Evolutionary conservation across 2,113 vertebrate genomes (phyloP).

Genomic region (Crocuta crocuta): DNA sequence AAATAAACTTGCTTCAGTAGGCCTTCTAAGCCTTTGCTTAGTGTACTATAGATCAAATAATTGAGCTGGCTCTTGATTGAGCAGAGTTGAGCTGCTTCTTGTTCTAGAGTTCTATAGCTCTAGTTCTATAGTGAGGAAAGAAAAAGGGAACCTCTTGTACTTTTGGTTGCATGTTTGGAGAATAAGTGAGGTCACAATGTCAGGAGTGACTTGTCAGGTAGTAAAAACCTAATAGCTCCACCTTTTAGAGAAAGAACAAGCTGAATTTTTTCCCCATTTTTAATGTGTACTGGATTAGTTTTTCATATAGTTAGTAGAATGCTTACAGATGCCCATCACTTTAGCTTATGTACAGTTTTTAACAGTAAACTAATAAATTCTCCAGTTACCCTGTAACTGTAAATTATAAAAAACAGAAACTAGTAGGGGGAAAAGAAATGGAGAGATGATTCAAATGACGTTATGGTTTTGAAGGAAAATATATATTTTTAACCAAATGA

Average conservation of each 20-base stretch:
- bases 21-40: neutral
- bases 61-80: neutral
- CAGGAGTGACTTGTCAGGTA: neutral
- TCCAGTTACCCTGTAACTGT: constrained; percentile 25
- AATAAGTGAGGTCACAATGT: neutral
- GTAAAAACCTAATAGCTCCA: neutral
- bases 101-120: neutral
- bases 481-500: constrained; percentile 27
- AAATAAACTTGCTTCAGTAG: neutral
- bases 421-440: neutral
- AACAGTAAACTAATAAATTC: constrained; percentile 10
- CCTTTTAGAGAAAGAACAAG: constrained; percentile 27
- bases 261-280: constrained; percentile 2
- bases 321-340: constrained; percentile 2
- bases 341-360: constrained; percentile 15
- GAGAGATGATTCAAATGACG: neutral
- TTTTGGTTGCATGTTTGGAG: neutral
- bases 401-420: constrained; percentile 58
- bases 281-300: neutral
- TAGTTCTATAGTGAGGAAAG: neutral
- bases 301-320: constrained; percentile 11
- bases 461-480: constrained; percentile 35
- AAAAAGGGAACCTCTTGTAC: neutral
- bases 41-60: neutral
- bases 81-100: neutral